Conservation (phyloP, 2,113 vertebrate genomes). For the Bubo bubo region DNA sequence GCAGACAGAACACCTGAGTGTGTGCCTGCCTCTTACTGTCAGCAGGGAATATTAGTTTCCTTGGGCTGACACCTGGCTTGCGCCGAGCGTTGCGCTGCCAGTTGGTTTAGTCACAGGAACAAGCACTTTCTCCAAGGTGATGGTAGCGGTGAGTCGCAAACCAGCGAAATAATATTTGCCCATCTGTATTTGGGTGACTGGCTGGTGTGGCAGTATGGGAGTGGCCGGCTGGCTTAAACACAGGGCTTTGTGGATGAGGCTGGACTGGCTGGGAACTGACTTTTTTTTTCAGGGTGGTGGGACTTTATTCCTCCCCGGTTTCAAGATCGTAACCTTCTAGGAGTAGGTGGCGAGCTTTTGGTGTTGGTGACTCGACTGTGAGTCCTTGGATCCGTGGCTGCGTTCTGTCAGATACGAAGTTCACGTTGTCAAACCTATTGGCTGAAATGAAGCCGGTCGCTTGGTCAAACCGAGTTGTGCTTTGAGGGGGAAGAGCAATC, state of each 20-base stretch:
- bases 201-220: neutral
- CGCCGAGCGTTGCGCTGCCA: neutral
- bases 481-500: neutral
- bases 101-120: slow-evolving; percentile 22
- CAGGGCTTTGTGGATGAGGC: neutral
- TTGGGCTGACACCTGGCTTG: slow-evolving; percentile 2
- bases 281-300: neutral
- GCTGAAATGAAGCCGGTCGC: rapidly evolving
- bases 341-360: neutral
- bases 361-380: neutral
- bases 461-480: rapidly evolving
- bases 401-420: neutral
- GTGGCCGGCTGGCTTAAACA: neutral
- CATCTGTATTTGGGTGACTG: neutral
- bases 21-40: neutral
- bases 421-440: neutral
- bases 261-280: neutral
- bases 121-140: slow-evolving; percentile 44
- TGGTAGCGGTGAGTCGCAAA: neutral
- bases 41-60: neutral
- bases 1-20: neutral
- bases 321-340: neutral
- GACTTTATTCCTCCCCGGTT: neutral
- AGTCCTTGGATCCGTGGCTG: neutral
- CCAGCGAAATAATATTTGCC: neutral